phyloP scores from a whole-genome alignment of 2,113 vertebrate species.

The Paramisgurnus dabryanus region DNA sequence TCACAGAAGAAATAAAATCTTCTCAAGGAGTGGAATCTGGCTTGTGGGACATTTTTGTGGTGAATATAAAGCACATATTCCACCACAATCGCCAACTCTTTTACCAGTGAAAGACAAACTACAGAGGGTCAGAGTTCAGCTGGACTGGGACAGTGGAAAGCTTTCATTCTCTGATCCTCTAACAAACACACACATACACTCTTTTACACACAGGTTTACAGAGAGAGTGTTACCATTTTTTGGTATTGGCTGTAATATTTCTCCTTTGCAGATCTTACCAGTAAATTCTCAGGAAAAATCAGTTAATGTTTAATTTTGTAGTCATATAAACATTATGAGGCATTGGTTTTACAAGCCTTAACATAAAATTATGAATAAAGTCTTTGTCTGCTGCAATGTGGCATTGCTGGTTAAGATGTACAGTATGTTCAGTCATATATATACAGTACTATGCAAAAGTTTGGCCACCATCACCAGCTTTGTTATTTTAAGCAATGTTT shows the following conservation, averaged over 20 bases:
- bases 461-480: too few relatives aligned
- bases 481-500: too few relatives aligned
- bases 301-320: not conserved
- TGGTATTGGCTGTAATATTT: not conserved
- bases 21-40: slow-evolving; percentile 24
- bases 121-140: slow-evolving; percentile 34
- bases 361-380: not conserved
- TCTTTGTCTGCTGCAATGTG: not conserved
- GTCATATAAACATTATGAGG: too few relatives aligned
- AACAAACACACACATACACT: slow-evolving; percentile 32
- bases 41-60: slow-evolving; percentile 11
- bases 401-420: not conserved
- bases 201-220: slow-evolving; percentile 38
- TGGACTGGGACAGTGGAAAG: slow-evolving; percentile 34
- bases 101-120: slow-evolving; percentile 1
- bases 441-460: too few relatives aligned
- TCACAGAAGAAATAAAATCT: slow-evolving; percentile 8
- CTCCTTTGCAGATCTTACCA: not conserved
- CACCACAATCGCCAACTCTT: not conserved
- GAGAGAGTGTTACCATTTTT: slow-evolving; percentile 42
- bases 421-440: too few relatives aligned
- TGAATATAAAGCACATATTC: not conserved
- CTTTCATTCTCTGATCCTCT: slow-evolving; percentile 44
- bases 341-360: not conserved
- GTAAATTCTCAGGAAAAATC: not conserved